Evolutionary conservation across 2,113 vertebrate genomes (phyloP), one percentile per base, ranked within the genome.

Genomic region (Solea senegalensis): DNA sequence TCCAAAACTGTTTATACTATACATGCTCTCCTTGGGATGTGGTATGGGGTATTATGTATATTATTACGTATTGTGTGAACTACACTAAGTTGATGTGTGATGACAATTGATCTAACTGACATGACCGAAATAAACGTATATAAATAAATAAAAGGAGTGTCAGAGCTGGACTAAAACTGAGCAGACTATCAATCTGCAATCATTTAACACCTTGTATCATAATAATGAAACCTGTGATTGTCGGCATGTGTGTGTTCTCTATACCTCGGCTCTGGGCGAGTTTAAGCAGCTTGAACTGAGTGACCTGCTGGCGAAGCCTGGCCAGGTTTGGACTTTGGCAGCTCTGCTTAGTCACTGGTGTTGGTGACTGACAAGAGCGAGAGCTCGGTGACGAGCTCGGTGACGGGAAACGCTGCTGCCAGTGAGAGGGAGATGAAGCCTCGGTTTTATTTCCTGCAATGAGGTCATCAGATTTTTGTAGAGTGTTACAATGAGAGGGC

Each of bases 241-340:
- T 34, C 34, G 34, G 34, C 34, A 3, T 34, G 34, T 34, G 34
- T 34, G 1, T 39, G 5, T 44, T 65, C 66, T 51, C 27, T 15
- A 14, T 68, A 95, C 95, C 94, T 92, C 93, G 91, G 8, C 82
- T 94, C 79, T 76, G 92, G 0, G 91, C 76, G 0, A 91, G 94
- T 75, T 94, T 96, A 34, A 95, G 90, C 61, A 93, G 83, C 60
- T 95, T 95, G 21, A 91, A 94, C 80, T 92, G 86, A 0, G 91
- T 85, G 27, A 92, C 88, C 41, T 95, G 93, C 57, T 93, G 71
- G 0, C 92, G 86, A 53, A 94, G 90, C 69, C 90, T 70, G 0
- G 92, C 86, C 83, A 61, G 6, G 68, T 58, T 84, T 73, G 76
- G 89, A 69, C 83, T 78, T 0, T 83, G 88, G 71, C 70, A 78